A percentile compares a stretch with the other conserved stretches of the same genome.
Conservation (phyloP, 2,888 invertebrate species). For the Machimus atricapillus region DNA sequence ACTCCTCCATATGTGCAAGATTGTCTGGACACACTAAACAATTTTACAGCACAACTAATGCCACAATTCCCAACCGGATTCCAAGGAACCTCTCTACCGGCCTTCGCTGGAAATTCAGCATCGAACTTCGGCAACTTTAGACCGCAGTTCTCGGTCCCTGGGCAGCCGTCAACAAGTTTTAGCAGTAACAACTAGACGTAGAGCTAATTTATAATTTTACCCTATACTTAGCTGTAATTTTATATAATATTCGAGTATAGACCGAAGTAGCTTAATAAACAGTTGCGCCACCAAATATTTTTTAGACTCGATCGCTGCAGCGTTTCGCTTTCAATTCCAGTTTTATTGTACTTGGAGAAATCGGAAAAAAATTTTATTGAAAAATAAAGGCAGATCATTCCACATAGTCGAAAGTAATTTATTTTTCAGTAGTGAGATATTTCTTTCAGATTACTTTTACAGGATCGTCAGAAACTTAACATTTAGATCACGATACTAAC, state of each 20-base stretch:
- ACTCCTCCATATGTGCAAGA: conserved; percentile 37
- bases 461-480: background rate
- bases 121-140: conserved; percentile 89
- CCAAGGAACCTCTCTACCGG: conserved; percentile 74
- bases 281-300: conserved; percentile 25
- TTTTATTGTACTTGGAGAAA: conserved; percentile 6
- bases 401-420: background rate
- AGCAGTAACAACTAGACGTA: conserved; percentile 28
- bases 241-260: conserved; percentile 17
- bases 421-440: background rate
- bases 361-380: background rate
- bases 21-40: background rate
- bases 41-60: conserved; percentile 73
- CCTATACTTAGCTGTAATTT: conserved; percentile 30
- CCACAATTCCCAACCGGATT: conserved; percentile 87
- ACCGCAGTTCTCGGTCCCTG: conserved; percentile 74
- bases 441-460: background rate
- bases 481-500: background rate
- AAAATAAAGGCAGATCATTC: conserved; percentile 10
- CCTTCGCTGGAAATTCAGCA: conserved; percentile 75
- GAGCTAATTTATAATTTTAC: conserved; percentile 32
- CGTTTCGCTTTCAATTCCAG: conserved; percentile 27
- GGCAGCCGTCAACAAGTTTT: conserved; percentile 55
- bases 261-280: conserved; percentile 8
- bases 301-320: background rate